Conservation (phyloP, 2,797 vertebrate species). For the Characodon lateralis region DNA sequence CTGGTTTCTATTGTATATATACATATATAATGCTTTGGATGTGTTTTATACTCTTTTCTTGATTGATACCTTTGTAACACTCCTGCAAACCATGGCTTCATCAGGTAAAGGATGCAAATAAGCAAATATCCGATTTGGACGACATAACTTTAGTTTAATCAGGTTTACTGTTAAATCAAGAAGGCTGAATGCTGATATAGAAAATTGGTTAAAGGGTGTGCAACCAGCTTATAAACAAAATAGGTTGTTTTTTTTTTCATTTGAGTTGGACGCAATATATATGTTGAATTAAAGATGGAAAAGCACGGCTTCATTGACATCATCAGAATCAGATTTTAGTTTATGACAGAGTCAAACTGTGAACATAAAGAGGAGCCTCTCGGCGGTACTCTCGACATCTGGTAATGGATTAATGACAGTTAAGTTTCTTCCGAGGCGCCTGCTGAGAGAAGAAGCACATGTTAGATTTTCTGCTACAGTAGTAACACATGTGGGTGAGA, state of each 20-base stretch:
- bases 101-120: neutral
- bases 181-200: too few species aligned
- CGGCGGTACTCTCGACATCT: conserved; percentile 16
- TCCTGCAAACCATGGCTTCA: neutral
- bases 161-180: too few species aligned
- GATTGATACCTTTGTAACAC: neutral
- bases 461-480: conserved; percentile 13
- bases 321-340: neutral
- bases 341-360: neutral
- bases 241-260: neutral
- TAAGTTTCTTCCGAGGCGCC: conserved; percentile 4
- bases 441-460: conserved; percentile 24
- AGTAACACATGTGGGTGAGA: conserved; percentile 16
- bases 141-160: too few species aligned
- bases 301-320: neutral
- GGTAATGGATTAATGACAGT: conserved; percentile 16
- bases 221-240: neutral
- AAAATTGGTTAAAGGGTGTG: neutral
- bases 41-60: neutral
- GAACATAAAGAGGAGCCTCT: conserved; percentile 4
- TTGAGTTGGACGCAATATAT: neutral
- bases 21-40: neutral
- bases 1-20: too few species aligned
- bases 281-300: neutral
- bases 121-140: neutral